Base-by-base conservation (phyloP, 2,113 vertebrate genomes). In the Corvus hawaiiensis region DNA sequence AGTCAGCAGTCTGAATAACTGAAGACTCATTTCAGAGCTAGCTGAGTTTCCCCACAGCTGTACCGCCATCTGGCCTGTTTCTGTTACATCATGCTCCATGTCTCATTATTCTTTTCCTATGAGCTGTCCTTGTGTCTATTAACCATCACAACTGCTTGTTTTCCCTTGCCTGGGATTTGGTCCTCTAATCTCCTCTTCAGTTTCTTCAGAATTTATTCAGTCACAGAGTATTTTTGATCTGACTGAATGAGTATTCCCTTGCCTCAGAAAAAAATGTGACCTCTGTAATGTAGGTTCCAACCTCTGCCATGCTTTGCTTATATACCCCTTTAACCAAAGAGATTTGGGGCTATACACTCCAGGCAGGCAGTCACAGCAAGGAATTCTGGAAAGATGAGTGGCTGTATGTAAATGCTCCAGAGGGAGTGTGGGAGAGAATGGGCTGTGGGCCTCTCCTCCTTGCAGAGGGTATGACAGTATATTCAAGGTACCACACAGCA, bases 91-190 rank as follows among this genome's bases (percentile, higher is more conserved):
- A 94, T 93, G 92, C 94, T 96, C 48, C 90, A 39, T 66, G 86
- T 93, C 96, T 96, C 92, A 96, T 96, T 96, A 96, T 95, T 94
- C 95, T 94, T 96, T 96, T 95, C 88, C 92, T 96, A 96, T 94
- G 94, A 95, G 93, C 96, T 97, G 93, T 92, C 88, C 80, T 93
- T 93, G 89, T 97, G 94, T 97, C 95, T 95, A 96, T 96, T 95
- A 97, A 94, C 74, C 54, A 49, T 93, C 79, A 94, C 75, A 95
- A 96, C 96, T 94, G 92, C 94, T 97, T 97, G 93, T 96, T 96
- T 96, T 94, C n/a, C 49, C 94, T 90, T 94, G 93, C 73, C 66
- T 92, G 48, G 80, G 61, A 86, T 93, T 95, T 84, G 79, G 72
- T 96, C 28, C 76, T 89, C 76, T 89, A 87, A 72, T 90, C 76